A percentile compares a stretch with the other conserved stretches of the same genome.
Evolutionary conservation across 2,113 vertebrate genomes (phyloP).

Genomic region (Epinephelus moara): DNA sequence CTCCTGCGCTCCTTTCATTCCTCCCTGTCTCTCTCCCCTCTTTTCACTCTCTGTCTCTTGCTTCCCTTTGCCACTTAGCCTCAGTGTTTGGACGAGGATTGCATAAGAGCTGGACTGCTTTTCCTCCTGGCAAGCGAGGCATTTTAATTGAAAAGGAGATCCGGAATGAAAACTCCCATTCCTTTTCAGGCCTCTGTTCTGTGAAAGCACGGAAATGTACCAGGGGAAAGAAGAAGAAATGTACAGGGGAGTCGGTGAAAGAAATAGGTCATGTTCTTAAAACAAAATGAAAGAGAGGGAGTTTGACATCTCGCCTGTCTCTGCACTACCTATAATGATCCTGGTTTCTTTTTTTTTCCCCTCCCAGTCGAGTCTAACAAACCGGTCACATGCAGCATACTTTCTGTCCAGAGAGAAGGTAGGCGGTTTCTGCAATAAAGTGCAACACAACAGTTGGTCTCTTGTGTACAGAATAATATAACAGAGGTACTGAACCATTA

Average conservation of each 20-base stretch:
- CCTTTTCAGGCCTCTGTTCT: constrained; percentile 70
- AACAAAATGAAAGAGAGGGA: constrained; percentile 65
- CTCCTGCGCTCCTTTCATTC: constrained; percentile 46
- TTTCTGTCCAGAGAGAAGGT: constrained; percentile 36
- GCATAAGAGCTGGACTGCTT: constrained; percentile 69
- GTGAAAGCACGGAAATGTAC: constrained; percentile 70
- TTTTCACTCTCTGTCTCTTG: constrained; percentile 40
- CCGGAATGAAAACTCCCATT: constrained; percentile 78
- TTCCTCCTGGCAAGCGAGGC: constrained; percentile 60
- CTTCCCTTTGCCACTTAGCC: constrained; percentile 48
- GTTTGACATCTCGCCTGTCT: constrained; percentile 62
- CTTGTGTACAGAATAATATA: constrained; percentile 51
- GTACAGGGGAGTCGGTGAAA: constrained; percentile 63
- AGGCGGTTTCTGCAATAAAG: constrained; percentile 37
- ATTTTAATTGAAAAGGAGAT: constrained; percentile 81
- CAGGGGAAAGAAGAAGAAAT: constrained; percentile 62
- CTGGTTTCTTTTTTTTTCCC: neutral
- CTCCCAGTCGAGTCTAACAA: constrained; percentile 17
- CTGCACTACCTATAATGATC: constrained; percentile 55
- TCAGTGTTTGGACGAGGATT: constrained; percentile 66
- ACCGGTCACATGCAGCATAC: constrained; percentile 10
- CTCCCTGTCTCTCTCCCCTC: constrained; percentile 36
- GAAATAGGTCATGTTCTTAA: constrained; percentile 79
- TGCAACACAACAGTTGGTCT: constrained; percentile 35
- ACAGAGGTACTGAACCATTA: constrained; percentile 18